phyloP scores from a whole-genome alignment of 2,797 vertebrate genomes.

The Pempheris klunzingeri region DNA sequence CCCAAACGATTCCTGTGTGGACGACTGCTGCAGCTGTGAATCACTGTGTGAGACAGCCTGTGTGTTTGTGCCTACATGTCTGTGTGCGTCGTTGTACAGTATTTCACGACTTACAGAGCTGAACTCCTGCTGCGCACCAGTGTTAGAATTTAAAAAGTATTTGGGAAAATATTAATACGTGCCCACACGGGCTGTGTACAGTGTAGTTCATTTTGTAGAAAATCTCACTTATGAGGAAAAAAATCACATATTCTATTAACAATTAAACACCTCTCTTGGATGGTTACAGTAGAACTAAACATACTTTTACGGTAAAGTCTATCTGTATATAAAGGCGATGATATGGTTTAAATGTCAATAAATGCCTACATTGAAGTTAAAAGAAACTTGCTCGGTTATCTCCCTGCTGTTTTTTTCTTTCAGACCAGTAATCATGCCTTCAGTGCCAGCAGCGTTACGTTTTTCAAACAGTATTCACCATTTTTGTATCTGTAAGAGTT shows the following conservation, averaged over 20 bases:
- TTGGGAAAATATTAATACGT: constrained; percentile 4
- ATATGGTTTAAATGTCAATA: constrained; percentile 36
- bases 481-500: neutral
- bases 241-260: neutral
- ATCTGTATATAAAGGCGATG: constrained; percentile 42
- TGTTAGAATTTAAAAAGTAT: constrained; percentile 26
- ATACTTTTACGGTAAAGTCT: constrained; percentile 8
- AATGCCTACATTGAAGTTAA: neutral
- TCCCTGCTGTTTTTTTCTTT: constrained; percentile 10
- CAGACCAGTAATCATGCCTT: neutral
- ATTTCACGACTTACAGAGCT: constrained; percentile 9
- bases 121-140: constrained; percentile 15
- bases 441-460: neutral
- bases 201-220: constrained; percentile 13
- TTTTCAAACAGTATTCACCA: neutral
- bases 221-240: constrained; percentile 1
- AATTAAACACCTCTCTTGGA: neutral
- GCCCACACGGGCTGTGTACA: constrained; percentile 11
- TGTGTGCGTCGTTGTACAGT: constrained; percentile 26
- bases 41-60: constrained; percentile 1
- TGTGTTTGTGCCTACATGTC: no score
- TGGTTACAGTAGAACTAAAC: neutral
- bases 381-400: neutral
- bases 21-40: constrained; percentile 21
- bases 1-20: constrained; percentile 10